Conservation (phyloP, 2,888 invertebrate species). For the Stenotaenia linearis region DNA sequence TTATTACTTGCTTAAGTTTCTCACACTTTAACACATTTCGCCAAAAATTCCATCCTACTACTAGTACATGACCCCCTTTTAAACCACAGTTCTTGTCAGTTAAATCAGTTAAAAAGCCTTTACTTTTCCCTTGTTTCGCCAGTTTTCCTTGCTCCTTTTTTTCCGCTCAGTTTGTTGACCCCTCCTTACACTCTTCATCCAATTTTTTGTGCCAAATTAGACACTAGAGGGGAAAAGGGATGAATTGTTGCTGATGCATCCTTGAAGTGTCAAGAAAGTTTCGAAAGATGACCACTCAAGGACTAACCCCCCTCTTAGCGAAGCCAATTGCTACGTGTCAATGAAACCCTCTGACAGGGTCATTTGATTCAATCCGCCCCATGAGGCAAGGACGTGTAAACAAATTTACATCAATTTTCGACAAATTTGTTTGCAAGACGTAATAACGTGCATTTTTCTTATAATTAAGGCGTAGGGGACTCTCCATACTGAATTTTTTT, state of each 20-base stretch:
- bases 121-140: background rate
- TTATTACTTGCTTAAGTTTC: background rate
- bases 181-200: background rate
- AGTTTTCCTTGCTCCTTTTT: slow-evolving; percentile 20
- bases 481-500: no score
- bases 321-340: slow-evolving; percentile 4
- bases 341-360: slow-evolving; percentile 12
- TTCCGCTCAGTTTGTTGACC: background rate
- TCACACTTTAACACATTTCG: background rate
- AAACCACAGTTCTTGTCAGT: background rate
- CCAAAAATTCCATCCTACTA: background rate
- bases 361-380: background rate
- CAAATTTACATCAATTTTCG: slow-evolving; percentile 3
- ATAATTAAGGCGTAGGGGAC: background rate
- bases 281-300: slow-evolving; percentile 16
- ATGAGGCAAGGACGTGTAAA: slow-evolving; percentile 3
- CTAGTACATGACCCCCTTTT: slow-evolving; percentile 3
- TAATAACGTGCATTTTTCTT: background rate
- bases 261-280: slow-evolving; percentile 10
- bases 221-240: background rate
- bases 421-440: background rate
- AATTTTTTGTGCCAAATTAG: background rate
- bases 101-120: background rate
- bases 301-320: background rate
- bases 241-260: slow-evolving; percentile 12